Evolutionary conservation across 2,888 invertebrate species (phyloP).

Genomic region (Schrankia costaestrigalis): DNA sequence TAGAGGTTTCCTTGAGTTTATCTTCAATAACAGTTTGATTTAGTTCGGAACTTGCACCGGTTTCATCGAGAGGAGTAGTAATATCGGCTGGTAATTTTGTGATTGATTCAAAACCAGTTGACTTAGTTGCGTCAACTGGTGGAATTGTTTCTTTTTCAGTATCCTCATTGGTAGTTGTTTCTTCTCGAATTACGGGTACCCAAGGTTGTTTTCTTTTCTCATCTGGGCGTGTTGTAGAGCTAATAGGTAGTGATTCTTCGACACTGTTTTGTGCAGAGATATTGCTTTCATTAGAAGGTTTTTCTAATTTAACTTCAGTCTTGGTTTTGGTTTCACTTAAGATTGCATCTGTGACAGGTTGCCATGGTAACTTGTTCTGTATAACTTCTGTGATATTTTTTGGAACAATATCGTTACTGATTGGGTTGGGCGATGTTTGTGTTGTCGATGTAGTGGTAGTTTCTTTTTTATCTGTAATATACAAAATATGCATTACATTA

Average conservation of each 20-base stretch:
- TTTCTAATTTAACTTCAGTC: slow-evolving; percentile 54
- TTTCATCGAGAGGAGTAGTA: slow-evolving; percentile 69
- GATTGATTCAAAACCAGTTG: slow-evolving; percentile 74
- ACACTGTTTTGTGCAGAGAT: slow-evolving; percentile 54
- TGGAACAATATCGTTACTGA: slow-evolving; percentile 53
- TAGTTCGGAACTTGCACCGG: slow-evolving; percentile 43
- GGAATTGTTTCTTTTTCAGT: slow-evolving; percentile 48
- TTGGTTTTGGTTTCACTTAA: slow-evolving; percentile 35
- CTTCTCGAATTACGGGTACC: slow-evolving; percentile 43
- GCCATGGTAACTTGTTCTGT: slow-evolving; percentile 57
- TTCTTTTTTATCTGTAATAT: slow-evolving; percentile 62
- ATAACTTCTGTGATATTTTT: slow-evolving; percentile 55
- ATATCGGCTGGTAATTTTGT: slow-evolving; percentile 69
- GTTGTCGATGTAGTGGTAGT: slow-evolving; percentile 40
- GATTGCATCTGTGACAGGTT: slow-evolving; percentile 40
- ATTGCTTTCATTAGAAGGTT: slow-evolving; percentile 58
- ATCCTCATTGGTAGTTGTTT: slow-evolving; percentile 39
- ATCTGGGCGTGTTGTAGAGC: slow-evolving; percentile 32
- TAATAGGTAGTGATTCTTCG: slow-evolving; percentile 34
- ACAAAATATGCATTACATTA: slow-evolving; percentile 5
- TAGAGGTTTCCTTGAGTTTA: slow-evolving; percentile 39
- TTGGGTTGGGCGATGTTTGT: slow-evolving; percentile 37
- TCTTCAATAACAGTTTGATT: slow-evolving; percentile 43
- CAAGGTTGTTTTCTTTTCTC: slow-evolving; percentile 47
- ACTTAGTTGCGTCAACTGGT: slow-evolving; percentile 53